Evolutionary conservation across 2,113 vertebrate genomes (phyloP).

Genomic region (Calyptomena viridis): DNA sequence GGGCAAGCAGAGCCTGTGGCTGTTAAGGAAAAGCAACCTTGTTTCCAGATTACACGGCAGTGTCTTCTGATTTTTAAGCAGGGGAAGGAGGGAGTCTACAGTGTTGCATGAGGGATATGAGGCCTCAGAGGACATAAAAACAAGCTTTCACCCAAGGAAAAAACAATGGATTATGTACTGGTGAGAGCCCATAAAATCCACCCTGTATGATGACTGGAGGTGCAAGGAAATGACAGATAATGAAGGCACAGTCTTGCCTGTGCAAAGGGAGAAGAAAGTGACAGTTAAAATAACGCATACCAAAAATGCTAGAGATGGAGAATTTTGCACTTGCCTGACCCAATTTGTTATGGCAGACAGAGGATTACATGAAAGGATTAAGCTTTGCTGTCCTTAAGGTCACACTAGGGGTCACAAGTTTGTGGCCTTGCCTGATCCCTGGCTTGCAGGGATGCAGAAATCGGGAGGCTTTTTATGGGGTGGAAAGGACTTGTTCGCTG

Average conservation of each 20-base stretch:
- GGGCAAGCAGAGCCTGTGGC: background rate
- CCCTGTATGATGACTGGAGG: background rate
- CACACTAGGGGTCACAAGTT: slow-evolving; percentile 31
- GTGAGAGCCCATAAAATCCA: background rate
- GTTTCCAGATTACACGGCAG: background rate
- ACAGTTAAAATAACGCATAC: slow-evolving; percentile 22
- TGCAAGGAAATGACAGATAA: slow-evolving; percentile 13
- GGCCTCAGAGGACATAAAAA: slow-evolving; percentile 7
- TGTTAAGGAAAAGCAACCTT: background rate
- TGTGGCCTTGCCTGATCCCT: slow-evolving; percentile 42
- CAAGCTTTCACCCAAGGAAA: background rate
- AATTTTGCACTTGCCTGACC: slow-evolving; percentile 58
- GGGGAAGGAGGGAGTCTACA: background rate
- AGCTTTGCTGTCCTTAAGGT: slow-evolving; percentile 51
- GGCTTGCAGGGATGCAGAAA: slow-evolving; percentile 31
- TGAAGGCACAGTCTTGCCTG: slow-evolving; percentile 10
- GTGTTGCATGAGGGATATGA: background rate
- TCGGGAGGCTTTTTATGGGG: background rate
- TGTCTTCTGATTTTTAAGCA: background rate
- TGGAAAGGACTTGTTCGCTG: background rate
- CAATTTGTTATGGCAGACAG: slow-evolving; percentile 55
- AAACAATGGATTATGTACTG: background rate
- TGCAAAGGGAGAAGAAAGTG: slow-evolving; percentile 26
- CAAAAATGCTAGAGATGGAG: slow-evolving; percentile 44
- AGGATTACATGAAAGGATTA: slow-evolving; percentile 63